These are phyloP conservation scores for Drosophila ochracea DNA, from an alignment of 2,888 invertebrate species.

Conservation along the genomic window DNA sequence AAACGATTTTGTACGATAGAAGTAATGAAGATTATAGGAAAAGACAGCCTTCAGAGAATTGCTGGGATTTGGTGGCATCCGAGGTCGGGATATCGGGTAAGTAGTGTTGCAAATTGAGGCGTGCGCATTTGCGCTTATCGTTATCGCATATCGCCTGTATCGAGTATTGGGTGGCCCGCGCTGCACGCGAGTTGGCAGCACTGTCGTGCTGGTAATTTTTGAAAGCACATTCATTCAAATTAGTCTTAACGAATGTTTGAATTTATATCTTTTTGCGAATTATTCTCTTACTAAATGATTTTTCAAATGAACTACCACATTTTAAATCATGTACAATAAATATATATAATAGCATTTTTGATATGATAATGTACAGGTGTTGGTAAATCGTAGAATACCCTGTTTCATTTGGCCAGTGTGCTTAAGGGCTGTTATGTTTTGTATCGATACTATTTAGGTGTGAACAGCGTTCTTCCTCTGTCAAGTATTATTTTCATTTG, in stretches of 20 bases:
- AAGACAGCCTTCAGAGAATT: conserved; percentile 56
- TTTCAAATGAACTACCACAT: neutral
- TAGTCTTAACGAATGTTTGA: conserved; percentile 10
- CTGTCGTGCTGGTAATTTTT: conserved; percentile 3
- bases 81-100: conserved; percentile 66
- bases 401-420: neutral
- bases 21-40: conserved; percentile 55
- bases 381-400: neutral
- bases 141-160: conserved; percentile 40
- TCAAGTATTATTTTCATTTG: neutral
- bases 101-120: conserved; percentile 65
- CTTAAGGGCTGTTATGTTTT: neutral
- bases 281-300: neutral
- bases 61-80: conserved; percentile 66
- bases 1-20: conserved; percentile 73
- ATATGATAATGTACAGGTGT: neutral
- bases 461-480: neutral
- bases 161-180: conserved; percentile 1
- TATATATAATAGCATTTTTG: neutral
- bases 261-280: neutral
- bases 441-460: neutral
- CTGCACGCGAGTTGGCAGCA: conserved; percentile 41
- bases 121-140: conserved; percentile 54
- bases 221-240: conserved; percentile 9
- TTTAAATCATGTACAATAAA: neutral